Percentiles rank a stretch among this genome's conserved stretches.
Conservation (phyloP, 1,140 invertebrate species). For the Bombus superbus region DNA sequence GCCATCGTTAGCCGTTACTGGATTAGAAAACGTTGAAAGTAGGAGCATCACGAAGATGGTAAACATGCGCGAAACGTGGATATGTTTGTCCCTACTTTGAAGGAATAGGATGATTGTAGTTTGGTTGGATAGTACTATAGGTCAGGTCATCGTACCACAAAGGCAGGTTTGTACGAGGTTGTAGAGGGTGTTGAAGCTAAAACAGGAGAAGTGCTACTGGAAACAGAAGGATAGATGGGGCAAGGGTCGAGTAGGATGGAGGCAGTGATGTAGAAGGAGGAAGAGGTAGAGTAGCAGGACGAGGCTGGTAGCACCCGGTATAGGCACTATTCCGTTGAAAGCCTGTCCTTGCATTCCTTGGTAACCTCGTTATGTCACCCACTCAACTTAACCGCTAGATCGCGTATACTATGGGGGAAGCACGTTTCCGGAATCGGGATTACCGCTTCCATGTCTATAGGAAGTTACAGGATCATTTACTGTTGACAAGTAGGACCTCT, state of each 20-base stretch:
- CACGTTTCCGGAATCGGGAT: conserved; percentile 42
- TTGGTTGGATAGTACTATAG: conserved; percentile 8
- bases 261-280: conserved; percentile 27
- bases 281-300: conserved; percentile 1
- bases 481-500: background rate
- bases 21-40: background rate
- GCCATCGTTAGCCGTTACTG: too few relatives aligned
- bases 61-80: background rate
- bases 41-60: background rate
- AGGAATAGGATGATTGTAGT: conserved; percentile 19
- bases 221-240: conserved; percentile 37
- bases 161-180: conserved; percentile 38
- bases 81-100: background rate
- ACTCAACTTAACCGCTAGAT: conserved; percentile 72
- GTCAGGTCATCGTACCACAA: conserved; percentile 57
- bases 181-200: conserved; percentile 24
- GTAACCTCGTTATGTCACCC: conserved; percentile 72
- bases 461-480: background rate
- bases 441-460: conserved; percentile 30
- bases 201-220: conserved; percentile 40
- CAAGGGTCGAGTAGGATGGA: background rate
- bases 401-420: conserved; percentile 39
- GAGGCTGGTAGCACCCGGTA: conserved; percentile 41
- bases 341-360: conserved; percentile 66
- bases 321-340: conserved; percentile 61